phyloP scores from a whole-genome alignment of 2,888 invertebrate species.

The Hirtodrosophila alboralis region DNA sequence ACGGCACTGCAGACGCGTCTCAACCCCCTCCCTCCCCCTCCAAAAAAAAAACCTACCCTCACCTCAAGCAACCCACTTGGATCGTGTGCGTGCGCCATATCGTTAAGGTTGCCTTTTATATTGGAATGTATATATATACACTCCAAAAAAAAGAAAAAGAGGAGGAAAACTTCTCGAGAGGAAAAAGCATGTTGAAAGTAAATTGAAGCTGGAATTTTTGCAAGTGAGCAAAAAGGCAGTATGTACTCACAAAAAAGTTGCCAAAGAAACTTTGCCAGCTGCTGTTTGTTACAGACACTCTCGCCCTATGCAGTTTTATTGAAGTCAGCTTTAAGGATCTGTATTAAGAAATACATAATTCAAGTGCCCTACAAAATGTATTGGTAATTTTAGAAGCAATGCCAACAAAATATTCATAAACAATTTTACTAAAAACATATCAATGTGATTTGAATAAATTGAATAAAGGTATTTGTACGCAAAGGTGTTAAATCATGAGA shows the following conservation, averaged over 20 bases:
- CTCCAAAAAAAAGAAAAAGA: constrained; percentile 44
- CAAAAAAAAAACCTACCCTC: too few species aligned
- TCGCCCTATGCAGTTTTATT: constrained; percentile 39
- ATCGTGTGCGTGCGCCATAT: constrained; percentile 70
- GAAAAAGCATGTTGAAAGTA: constrained; percentile 78
- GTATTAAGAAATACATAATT: constrained; percentile 20
- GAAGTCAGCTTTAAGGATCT: constrained; percentile 49
- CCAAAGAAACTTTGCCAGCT: constrained; percentile 55
- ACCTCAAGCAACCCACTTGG: constrained; percentile 3
- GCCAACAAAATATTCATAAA: too few species aligned
- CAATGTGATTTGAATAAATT: too few species aligned
- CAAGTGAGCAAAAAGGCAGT: constrained; percentile 62
- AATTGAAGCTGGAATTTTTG: constrained; percentile 74
- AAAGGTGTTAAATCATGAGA: too few species aligned
- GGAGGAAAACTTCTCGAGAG: constrained; percentile 61
- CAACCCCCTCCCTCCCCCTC: neutral
- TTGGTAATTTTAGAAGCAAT: too few species aligned
- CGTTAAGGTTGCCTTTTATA: constrained; percentile 58
- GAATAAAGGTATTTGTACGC: too few species aligned
- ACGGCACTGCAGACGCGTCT: constrained; percentile 58
- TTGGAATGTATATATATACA: constrained; percentile 20
- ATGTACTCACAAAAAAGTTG: constrained; percentile 45
- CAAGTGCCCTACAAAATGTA: neutral
- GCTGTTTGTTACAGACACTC: constrained; percentile 32
- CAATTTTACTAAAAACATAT: too few species aligned